Conservation (phyloP, 1,140 invertebrate genomes). For the Bombyx mandarina region DNA sequence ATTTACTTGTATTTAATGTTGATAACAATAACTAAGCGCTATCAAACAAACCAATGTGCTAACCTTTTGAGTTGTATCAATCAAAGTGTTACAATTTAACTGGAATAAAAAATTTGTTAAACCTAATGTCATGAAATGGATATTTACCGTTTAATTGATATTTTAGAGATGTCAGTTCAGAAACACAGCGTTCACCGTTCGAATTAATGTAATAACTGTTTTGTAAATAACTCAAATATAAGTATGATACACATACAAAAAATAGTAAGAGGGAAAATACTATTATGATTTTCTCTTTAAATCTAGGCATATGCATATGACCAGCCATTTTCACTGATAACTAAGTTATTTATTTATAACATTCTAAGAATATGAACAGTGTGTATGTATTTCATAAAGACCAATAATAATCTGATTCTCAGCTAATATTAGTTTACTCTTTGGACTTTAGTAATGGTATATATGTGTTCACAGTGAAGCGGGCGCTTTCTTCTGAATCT, state of each 20-base stretch:
- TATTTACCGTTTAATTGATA: conserved; percentile 48
- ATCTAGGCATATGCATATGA: not conserved
- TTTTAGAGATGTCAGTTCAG: conserved; percentile 48
- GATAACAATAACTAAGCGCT: too few species aligned
- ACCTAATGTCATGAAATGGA: not conserved
- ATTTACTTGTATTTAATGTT: too few species aligned
- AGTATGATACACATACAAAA: not conserved
- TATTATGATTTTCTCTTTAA: conserved; percentile 1
- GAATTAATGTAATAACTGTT: conserved; percentile 27
- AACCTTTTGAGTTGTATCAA: too few species aligned
- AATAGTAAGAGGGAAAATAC: not conserved
- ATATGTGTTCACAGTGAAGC: too few species aligned
- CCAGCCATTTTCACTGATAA: not conserved
- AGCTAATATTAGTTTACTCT: too few species aligned
- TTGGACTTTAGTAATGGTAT: too few species aligned
- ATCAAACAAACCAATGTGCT: too few species aligned
- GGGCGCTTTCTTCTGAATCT: too few species aligned
- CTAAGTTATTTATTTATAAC: not conserved
- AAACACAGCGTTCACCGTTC: conserved; percentile 36
- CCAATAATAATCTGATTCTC: too few species aligned
- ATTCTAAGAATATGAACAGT: not conserved
- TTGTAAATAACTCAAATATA: conserved; percentile 29
- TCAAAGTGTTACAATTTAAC: too few species aligned
- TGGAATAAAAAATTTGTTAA: too few species aligned
- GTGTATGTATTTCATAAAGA: not conserved